Evolutionary conservation across 1,140 invertebrate species (phyloP).

Genomic region (Amphibalanus amphitrite): DNA sequence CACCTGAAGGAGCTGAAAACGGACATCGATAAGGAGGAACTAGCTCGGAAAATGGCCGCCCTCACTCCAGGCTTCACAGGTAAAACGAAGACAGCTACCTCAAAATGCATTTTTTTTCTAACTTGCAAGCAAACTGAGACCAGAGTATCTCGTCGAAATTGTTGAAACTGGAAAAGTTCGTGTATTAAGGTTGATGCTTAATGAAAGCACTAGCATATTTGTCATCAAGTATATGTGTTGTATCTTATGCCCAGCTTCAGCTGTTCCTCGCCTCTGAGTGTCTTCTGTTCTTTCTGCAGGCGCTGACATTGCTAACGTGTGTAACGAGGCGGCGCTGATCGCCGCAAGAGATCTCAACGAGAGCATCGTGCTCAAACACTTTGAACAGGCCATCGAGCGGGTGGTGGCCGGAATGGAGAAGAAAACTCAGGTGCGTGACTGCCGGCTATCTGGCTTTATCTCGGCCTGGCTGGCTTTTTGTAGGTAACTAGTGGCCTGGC

Average conservation of each 20-base stretch:
- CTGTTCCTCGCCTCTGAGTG: no score
- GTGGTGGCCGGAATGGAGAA: conserved; percentile 98
- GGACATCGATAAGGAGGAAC: conserved; percentile 63
- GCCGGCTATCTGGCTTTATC: no score
- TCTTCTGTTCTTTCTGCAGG: conserved; percentile 31
- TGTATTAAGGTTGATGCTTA: no score
- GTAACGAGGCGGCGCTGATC: conserved; percentile 96
- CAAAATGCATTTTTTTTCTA: no score
- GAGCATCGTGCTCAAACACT: conserved; percentile 72
- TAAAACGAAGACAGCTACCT: conserved; percentile 24
- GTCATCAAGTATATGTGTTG: no score
- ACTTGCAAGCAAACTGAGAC: no score
- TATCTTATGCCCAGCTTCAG: no score
- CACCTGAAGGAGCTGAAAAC: conserved; percentile 82
- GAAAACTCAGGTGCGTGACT: conserved; percentile 51
- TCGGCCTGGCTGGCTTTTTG: no score
- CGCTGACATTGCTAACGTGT: conserved; percentile 97
- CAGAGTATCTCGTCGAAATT: no score
- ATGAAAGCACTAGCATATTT: no score
- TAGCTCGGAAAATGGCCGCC: conserved; percentile 86
- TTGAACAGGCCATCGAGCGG: conserved; percentile 94
- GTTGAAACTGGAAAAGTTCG: no score
- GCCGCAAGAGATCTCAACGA: conserved; percentile 75
- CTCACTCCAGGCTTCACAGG: conserved; percentile 88
- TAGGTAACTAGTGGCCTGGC: no score